A percentile compares a stretch with the other conserved stretches of the same genome.
These are phyloP conservation scores for Aphodius sticticus DNA, from an alignment of 2,888 invertebrate species.

Conservation along the genomic window DNA sequence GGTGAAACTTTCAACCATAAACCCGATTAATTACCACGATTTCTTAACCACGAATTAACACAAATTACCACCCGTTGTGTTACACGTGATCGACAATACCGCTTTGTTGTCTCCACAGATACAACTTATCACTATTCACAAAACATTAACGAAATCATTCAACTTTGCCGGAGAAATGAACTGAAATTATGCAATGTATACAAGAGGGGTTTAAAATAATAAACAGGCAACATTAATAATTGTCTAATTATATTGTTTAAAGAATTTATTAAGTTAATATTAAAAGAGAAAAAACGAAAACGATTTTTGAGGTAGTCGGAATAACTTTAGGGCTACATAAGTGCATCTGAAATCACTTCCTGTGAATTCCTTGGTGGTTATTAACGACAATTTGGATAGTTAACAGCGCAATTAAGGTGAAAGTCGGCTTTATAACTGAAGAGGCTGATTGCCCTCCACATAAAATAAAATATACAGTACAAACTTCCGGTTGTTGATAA, in stretches of 20 bases:
- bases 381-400: background rate
- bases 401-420: background rate
- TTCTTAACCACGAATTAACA: constrained; percentile 4
- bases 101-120: background rate
- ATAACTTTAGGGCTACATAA: no score
- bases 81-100: background rate
- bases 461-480: background rate
- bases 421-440: background rate
- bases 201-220: no score
- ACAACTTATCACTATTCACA: background rate
- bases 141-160: no score
- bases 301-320: no score
- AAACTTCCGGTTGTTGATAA: background rate
- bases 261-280: no score
- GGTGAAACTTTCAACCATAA: background rate
- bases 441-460: background rate
- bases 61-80: background rate
- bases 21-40: background rate
- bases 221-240: no score
- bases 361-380: background rate
- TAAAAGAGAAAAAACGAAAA: no score
- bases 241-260: no score
- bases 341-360: background rate
- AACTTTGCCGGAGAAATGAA: no score
- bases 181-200: no score